These are phyloP conservation scores for Hyaena hyaena DNA, from an alignment of 2,113 vertebrate species.

Conservation along the genomic window DNA sequence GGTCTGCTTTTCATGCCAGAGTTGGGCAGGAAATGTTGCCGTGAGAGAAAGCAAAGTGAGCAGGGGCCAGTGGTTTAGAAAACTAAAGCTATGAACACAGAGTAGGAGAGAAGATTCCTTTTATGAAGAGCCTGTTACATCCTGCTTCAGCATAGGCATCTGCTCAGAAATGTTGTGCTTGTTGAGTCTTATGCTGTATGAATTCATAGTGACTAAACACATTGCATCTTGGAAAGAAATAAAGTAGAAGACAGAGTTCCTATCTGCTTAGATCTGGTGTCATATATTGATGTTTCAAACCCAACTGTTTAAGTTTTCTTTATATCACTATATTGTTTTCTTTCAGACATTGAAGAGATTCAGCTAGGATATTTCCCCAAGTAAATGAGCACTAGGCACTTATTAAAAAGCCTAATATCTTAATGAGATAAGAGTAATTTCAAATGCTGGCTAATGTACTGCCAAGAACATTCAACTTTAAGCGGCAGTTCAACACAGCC, in stretches of 20 bases:
- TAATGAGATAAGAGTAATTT: constrained; percentile 64
- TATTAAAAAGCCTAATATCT: constrained; percentile 53
- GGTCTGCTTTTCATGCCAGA: neutral
- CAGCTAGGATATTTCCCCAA: constrained; percentile 35
- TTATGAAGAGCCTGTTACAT: neutral
- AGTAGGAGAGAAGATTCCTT: neutral
- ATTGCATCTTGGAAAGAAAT: neutral
- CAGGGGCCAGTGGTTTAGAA: neutral
- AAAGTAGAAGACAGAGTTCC: neutral
- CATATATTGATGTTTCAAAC: constrained; percentile 32
- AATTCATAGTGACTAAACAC: neutral
- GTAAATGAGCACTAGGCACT: constrained; percentile 52
- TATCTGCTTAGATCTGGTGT: neutral
- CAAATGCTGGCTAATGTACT: constrained; percentile 14
- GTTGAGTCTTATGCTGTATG: neutral
- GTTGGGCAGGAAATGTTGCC: neutral
- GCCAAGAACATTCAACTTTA: constrained; percentile 30
- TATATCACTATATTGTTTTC: neutral
- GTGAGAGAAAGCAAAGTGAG: neutral
- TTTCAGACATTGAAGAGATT: constrained; percentile 37
- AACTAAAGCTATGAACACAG: neutral
- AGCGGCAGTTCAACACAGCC: constrained; percentile 39
- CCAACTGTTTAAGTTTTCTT: neutral
- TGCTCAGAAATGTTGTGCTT: neutral
- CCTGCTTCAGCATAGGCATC: neutral